Evolutionary conservation across 2,113 vertebrate species (phyloP).

Genomic region (Chaetura pelagica): DNA sequence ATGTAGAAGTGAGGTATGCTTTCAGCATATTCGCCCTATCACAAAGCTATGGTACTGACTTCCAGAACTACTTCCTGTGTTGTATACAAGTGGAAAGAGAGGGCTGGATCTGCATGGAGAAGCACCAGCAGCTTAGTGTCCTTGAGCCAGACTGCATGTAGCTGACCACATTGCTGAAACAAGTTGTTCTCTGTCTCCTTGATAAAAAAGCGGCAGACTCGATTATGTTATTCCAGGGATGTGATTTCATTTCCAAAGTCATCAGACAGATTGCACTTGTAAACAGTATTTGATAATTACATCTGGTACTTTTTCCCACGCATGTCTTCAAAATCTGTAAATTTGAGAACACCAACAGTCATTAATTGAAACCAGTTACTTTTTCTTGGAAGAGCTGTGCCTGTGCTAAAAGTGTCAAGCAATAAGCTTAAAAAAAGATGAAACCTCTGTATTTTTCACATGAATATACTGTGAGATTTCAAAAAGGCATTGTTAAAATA

Average conservation of each 20-base stretch:
- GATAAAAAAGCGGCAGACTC: neutral
- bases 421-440: neutral
- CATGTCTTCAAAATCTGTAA: neutral
- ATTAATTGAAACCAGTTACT: neutral
- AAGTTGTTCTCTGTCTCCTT: neutral
- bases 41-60: neutral
- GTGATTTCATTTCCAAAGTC: neutral
- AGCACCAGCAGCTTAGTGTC: neutral
- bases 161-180: neutral
- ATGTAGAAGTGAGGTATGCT: neutral
- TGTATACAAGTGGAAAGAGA: neutral
- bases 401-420: neutral
- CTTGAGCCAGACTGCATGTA: neutral
- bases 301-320: neutral
- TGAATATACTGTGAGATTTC: neutral
- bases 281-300: neutral
- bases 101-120: neutral
- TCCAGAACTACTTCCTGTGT: neutral
- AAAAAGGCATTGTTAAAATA: neutral
- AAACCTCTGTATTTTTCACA: neutral
- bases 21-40: neutral
- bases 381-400: neutral
- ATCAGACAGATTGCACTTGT: neutral
- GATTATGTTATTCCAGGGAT: neutral
- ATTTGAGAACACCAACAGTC: neutral